phyloP scores from a whole-genome alignment of 2,888 invertebrate species.

The Teleogryllus oceanicus region DNA sequence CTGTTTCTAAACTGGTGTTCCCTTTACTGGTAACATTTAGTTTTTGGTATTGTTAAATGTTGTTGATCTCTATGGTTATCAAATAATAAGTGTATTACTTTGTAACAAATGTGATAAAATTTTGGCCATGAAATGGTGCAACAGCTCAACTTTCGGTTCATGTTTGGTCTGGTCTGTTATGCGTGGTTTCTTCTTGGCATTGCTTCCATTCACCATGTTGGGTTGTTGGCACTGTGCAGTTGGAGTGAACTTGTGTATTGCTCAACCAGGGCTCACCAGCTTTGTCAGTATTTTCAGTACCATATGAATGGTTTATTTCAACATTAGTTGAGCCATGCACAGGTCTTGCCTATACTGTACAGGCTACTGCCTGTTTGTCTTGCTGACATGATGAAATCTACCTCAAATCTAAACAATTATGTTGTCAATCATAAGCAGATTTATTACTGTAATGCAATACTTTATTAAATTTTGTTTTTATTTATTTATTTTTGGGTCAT shows the following conservation, averaged over 20 bases:
- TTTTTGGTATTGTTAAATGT: conserved; percentile 18
- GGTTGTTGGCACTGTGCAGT: background rate
- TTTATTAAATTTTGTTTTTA: background rate
- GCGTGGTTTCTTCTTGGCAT: background rate
- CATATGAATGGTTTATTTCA: background rate
- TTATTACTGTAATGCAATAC: background rate
- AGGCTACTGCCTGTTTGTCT: background rate
- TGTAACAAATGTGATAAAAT: background rate
- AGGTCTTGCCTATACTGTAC: conserved; percentile 18
- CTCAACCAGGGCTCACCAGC: conserved; percentile 18
- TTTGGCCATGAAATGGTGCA: background rate
- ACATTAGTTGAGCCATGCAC: conserved; percentile 6
- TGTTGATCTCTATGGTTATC: background rate
- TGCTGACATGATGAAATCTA: background rate
- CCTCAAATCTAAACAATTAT: background rate
- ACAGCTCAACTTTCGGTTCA: background rate
- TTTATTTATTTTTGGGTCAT: background rate
- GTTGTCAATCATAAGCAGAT: background rate
- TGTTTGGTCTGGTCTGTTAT: background rate
- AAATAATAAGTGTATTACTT: background rate
- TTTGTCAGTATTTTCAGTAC: background rate
- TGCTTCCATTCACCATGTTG: background rate
- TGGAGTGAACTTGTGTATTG: conserved; percentile 9
- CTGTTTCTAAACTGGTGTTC: background rate
- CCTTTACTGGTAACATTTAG: background rate